Percentiles rank a stretch among this genome's conserved stretches.
Evolutionary conservation across 2,888 invertebrate genomes (phyloP).

Genomic region (Melipona bicolor): DNA sequence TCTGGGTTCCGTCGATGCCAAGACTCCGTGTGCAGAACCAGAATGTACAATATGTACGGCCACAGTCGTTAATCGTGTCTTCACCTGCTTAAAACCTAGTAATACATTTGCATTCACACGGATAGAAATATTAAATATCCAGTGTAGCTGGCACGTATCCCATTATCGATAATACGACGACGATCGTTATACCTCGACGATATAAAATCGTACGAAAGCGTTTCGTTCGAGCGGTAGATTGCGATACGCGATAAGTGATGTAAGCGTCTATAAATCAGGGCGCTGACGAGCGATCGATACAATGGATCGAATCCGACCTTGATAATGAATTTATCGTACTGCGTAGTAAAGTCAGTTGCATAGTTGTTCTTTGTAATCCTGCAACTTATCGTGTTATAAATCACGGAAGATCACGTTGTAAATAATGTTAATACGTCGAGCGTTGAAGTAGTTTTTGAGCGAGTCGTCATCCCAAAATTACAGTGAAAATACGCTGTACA

Average conservation of each 20-base stretch:
- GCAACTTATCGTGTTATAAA: neutral
- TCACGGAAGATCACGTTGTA: neutral
- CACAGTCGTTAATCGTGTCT: neutral
- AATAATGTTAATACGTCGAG: neutral
- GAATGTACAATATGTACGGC: neutral
- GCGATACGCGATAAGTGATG: conserved; percentile 3
- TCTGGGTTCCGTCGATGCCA: neutral
- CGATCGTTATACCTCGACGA: neutral
- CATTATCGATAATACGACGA: neutral
- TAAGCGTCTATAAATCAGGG: conserved; percentile 22
- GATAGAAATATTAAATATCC: neutral
- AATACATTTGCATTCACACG: neutral
- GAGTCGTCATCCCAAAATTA: no score
- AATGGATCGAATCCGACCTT: conserved; percentile 27
- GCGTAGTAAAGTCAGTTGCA: conserved; percentile 3
- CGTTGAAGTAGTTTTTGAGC: no score
- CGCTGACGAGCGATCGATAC: conserved; percentile 11
- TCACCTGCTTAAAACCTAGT: neutral
- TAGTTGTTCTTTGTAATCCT: neutral
- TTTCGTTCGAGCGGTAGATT: neutral
- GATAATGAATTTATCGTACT: conserved; percentile 18
- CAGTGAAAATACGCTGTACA: no score
- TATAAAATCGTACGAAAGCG: neutral
- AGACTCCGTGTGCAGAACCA: neutral
- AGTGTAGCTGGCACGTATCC: no score